Evolutionary conservation across 2,888 invertebrate species (phyloP).

Genomic region (Mythimna ferrago): DNA sequence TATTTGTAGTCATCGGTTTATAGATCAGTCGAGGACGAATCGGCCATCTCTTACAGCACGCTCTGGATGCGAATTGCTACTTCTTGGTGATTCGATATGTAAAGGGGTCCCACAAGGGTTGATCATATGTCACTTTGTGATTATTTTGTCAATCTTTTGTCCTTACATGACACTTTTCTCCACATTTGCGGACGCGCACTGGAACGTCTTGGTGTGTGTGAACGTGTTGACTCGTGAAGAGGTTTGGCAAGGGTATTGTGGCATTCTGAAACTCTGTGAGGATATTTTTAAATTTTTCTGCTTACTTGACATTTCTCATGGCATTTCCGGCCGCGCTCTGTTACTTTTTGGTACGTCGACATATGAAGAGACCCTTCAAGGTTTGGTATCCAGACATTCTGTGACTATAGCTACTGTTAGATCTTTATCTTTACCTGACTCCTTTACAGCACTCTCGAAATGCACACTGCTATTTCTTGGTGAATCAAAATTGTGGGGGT

Average conservation of each 20-base stretch:
- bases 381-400: conserved; percentile 96
- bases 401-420: conserved; percentile 83
- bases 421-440: conserved; percentile 90
- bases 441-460: conserved; percentile 97
- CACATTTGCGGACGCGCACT: too few relatives aligned
- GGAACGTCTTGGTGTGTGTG: too few relatives aligned
- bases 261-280: conserved; percentile 95
- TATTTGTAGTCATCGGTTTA: not conserved
- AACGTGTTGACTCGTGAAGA: too few relatives aligned
- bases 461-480: conserved; percentile 98
- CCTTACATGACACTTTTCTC: too few relatives aligned
- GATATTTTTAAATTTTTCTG: not conserved
- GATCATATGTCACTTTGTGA: too few relatives aligned
- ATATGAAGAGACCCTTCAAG: conserved; percentile 96
- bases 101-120: too few relatives aligned
- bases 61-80: too few relatives aligned
- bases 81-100: too few relatives aligned
- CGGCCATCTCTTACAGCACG: too few relatives aligned
- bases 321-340: conserved; percentile 98
- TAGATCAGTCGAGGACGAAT: too few relatives aligned
- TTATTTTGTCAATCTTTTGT: too few relatives aligned
- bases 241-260: conserved; percentile 93
- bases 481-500: conserved; percentile 98
- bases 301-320: conserved; percentile 97
- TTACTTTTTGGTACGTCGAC: conserved; percentile 97